These are phyloP conservation scores for Jacana jacana DNA, from an alignment of 2,113 vertebrate genomes.

Conservation along the genomic window DNA sequence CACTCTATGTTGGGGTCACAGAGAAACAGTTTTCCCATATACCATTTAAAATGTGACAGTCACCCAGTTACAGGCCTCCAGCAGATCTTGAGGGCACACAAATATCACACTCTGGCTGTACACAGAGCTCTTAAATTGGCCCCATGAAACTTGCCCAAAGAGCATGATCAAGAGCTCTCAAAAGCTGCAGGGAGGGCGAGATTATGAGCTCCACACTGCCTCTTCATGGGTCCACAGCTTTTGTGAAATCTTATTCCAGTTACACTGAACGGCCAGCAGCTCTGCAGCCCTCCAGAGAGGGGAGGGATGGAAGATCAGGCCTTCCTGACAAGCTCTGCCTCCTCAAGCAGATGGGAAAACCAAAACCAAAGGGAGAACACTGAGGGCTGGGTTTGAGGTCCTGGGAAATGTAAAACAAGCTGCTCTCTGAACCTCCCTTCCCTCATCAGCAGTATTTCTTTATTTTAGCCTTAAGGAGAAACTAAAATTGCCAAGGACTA, in stretches of 20 bases:
- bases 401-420: neutral
- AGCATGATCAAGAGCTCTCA: neutral
- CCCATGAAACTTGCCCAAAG: neutral
- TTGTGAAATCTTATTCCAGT: neutral
- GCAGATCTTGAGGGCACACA: neutral
- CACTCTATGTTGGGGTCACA: neutral
- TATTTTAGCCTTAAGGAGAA: neutral
- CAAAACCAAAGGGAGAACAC: neutral
- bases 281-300: neutral
- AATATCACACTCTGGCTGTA: neutral
- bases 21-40: too few species aligned
- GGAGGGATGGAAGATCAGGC: neutral
- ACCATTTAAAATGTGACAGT: neutral
- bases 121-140: neutral
- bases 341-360: neutral
- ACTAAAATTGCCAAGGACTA: neutral
- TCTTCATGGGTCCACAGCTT: neutral
- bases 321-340: neutral
- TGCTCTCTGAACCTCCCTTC: neutral
- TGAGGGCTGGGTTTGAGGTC: neutral
- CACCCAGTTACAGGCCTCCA: neutral
- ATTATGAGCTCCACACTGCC: neutral
- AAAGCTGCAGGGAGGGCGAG: neutral
- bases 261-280: neutral
- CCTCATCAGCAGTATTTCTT: neutral